Percentiles rank a stretch among this genome's conserved stretches.
These are phyloP conservation scores for Pseudococcus viburni DNA, from an alignment of 2,888 invertebrate species.

Conservation along the genomic window DNA sequence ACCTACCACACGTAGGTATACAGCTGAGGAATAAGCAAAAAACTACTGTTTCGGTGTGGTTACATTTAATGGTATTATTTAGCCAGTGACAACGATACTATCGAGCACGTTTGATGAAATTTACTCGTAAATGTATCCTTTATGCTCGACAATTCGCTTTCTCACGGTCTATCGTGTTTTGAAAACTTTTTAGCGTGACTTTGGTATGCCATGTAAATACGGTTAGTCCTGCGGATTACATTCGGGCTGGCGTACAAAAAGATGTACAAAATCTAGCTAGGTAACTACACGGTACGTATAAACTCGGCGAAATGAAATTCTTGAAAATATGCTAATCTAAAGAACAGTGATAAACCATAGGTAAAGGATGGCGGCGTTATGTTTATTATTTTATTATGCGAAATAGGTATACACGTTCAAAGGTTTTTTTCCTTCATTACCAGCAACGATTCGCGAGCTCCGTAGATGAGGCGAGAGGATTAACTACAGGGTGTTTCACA, in stretches of 20 bases:
- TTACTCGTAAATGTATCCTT: conserved; percentile 47
- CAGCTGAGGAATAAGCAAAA: background rate
- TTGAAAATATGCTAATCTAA: conserved; percentile 38
- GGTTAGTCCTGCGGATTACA: conserved; percentile 28
- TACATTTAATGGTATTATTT: conserved; percentile 15
- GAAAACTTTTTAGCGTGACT: conserved; percentile 26
- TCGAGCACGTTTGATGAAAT: conserved; percentile 41
- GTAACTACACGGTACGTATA: background rate
- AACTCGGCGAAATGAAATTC: background rate
- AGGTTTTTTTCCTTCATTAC: conserved; percentile 18
- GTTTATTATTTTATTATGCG: conserved; percentile 40
- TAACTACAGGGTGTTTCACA: too few species aligned
- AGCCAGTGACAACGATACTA: conserved; percentile 19
- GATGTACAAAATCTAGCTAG: background rate
- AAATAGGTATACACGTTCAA: conserved; percentile 11
- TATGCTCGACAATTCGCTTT: conserved; percentile 12
- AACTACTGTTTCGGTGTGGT: background rate
- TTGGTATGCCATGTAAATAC: background rate
- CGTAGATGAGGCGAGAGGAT: too few species aligned
- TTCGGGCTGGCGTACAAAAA: background rate
- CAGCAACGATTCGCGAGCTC: too few species aligned
- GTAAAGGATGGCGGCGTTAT: background rate
- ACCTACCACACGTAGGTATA: too few species aligned
- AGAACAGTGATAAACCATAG: conserved; percentile 31
- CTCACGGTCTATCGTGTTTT: background rate